phyloP scores from a whole-genome alignment of 2,113 vertebrate species.

The Callipepla californica region DNA sequence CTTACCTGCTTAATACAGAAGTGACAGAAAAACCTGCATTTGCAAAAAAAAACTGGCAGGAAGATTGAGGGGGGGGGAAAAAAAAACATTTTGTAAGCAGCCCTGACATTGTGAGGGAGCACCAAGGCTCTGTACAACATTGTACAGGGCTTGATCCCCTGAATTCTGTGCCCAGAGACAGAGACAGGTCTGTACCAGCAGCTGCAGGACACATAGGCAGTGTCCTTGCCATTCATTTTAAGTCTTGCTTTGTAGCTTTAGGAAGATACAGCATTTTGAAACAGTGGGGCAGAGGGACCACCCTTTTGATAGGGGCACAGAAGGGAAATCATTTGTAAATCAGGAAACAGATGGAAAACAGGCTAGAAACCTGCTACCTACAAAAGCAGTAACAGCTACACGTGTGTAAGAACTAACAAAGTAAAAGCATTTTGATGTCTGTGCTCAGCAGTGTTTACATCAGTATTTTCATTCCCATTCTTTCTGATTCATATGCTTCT shows the following conservation, averaged over 20 bases:
- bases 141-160: neutral
- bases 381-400: neutral
- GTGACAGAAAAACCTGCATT: neutral
- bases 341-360: neutral
- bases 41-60: neutral
- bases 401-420: accelerated
- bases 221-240: neutral
- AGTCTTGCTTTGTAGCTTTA: neutral
- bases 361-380: neutral
- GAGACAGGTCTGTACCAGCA: neutral
- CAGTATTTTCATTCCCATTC: neutral
- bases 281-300: neutral
- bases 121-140: neutral
- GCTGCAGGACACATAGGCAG: neutral
- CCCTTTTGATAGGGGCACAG: neutral
- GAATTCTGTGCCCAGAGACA: neutral
- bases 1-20: constrained; percentile 27
- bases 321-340: neutral
- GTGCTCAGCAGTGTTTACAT: neutral
- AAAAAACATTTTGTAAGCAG: neutral
- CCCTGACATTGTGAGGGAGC: neutral
- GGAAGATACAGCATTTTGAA: neutral
- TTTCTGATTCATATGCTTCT: neutral
- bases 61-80: neutral
- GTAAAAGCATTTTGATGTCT: neutral